A percentile compares a stretch with the other conserved stretches of the same genome.
Conservation (phyloP, 2,888 invertebrate species). For the Periphyllus acericola region DNA sequence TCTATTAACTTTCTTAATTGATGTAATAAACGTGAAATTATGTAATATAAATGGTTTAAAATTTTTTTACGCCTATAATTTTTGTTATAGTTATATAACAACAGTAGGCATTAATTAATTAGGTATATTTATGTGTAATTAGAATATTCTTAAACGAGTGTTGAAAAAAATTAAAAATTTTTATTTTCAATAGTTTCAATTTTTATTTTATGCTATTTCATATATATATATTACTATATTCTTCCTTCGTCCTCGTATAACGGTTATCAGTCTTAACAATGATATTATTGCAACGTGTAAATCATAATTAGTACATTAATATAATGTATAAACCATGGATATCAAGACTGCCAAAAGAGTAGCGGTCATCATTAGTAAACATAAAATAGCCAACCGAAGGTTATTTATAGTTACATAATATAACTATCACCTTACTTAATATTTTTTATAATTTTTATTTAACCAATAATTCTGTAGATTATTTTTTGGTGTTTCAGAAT, state of each 20-base stretch:
- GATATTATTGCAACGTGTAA: neutral
- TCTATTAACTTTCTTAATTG: conserved; percentile 13
- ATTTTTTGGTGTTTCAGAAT: no score
- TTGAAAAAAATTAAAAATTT: neutral
- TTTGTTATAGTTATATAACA: neutral
- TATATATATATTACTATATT: neutral
- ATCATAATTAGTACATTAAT: neutral
- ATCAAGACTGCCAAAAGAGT: conserved; percentile 23
- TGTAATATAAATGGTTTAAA: neutral
- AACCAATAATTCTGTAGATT: neutral
- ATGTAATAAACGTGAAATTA: neutral
- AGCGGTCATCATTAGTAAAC: neutral
- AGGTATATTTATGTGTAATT: neutral
- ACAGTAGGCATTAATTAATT: neutral
- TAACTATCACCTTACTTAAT: neutral
- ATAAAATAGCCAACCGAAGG: neutral
- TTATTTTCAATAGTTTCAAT: neutral
- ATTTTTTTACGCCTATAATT: neutral
- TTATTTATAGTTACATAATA: conserved; percentile 21
- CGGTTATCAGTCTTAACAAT: no score
- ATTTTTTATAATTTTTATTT: no score
- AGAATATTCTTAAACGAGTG: neutral
- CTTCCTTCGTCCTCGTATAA: neutral
- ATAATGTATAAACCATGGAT: neutral
- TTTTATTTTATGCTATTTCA: neutral